Conservation (phyloP, 1,140 invertebrate genomes). For the Calephelis nemesis region DNA sequence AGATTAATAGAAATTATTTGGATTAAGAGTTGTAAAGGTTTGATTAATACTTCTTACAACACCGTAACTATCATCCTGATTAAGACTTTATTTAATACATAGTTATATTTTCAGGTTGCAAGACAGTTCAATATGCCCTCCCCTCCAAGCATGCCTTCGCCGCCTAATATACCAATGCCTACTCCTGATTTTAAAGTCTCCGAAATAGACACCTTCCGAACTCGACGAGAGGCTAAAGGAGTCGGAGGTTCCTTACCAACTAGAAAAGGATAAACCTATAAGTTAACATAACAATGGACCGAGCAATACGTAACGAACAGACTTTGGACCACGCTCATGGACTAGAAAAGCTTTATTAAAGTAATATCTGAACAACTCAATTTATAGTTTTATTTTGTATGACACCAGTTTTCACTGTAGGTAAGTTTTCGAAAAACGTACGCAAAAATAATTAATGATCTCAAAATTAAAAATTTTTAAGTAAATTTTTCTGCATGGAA, state of each 20-base stretch:
- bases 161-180: conserved; percentile 28
- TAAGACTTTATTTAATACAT: neutral
- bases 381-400: no score
- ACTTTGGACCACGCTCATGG: neutral
- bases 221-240: conserved; percentile 53
- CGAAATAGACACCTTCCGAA: neutral
- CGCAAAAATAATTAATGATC: no score
- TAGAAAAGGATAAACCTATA: conserved; percentile 53
- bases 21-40: no score
- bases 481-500: no score
- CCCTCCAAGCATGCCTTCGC: conserved; percentile 29
- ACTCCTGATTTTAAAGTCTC: neutral
- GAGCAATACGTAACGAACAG: neutral
- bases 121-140: conserved; percentile 39
- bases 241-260: conserved; percentile 60
- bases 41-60: no score
- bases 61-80: no score
- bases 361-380: no score
- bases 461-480: no score
- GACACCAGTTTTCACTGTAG: no score
- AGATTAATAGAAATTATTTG: no score
- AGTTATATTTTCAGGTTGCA: conserved; percentile 35
- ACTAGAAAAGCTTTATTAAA: neutral
- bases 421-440: no score
- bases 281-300: neutral